These are phyloP conservation scores for Hylyphantes graminicola DNA, from an alignment of 1,140 invertebrate genomes.

Conservation along the genomic window DNA sequence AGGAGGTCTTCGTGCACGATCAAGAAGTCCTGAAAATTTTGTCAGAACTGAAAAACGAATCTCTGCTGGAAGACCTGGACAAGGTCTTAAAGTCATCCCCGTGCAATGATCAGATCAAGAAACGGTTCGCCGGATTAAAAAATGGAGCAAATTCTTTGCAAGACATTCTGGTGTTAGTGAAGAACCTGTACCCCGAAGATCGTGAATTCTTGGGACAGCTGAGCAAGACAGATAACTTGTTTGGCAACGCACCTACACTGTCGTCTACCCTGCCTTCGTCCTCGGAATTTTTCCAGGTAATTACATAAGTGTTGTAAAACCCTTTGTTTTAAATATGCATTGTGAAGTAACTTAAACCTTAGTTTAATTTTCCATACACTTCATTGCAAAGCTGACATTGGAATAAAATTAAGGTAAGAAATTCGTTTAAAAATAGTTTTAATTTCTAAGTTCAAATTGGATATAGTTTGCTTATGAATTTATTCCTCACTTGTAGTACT, in stretches of 20 bases:
- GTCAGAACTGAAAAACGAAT: constrained; percentile 30
- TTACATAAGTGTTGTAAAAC: not conserved
- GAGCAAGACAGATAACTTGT: constrained; percentile 31
- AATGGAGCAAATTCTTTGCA: constrained; percentile 31
- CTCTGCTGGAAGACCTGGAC: constrained; percentile 29
- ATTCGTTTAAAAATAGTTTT: too few species aligned
- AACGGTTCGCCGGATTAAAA: constrained; percentile 23
- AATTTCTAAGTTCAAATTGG: too few species aligned
- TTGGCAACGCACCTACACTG: constrained; percentile 29
- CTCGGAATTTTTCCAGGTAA: constrained; percentile 48
- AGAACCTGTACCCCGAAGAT: constrained; percentile 44
- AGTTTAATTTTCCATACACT: too few species aligned
- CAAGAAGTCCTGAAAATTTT: constrained; percentile 42
- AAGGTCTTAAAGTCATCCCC: constrained; percentile 22
- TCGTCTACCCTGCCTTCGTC: constrained; percentile 26
- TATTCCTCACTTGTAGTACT: too few species aligned
- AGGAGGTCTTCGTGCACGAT: constrained; percentile 36
- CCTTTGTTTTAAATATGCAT: too few species aligned
- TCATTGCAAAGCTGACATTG: too few species aligned
- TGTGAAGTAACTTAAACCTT: too few species aligned
- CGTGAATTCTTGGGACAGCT: constrained; percentile 27
- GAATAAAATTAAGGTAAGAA: too few species aligned
- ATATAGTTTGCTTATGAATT: too few species aligned
- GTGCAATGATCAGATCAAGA: constrained; percentile 25
- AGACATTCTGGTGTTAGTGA: constrained; percentile 36